phyloP scores from a whole-genome alignment of 2,888 invertebrate species.

The Sphaerophoria taeniata region DNA sequence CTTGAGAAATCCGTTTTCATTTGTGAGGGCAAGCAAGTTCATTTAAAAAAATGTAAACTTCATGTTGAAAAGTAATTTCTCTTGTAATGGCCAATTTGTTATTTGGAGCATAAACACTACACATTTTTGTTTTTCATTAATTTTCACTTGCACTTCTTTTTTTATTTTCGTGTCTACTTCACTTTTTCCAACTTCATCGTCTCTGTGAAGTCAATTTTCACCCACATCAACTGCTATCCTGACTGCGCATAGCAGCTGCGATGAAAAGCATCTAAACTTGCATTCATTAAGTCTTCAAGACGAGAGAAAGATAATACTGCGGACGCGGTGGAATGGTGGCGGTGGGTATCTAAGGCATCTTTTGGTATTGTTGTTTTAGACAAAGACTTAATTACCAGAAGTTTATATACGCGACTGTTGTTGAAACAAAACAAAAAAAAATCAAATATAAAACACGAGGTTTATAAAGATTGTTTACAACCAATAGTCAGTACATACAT shows the following conservation, averaged over 20 bases:
- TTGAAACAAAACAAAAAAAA: background rate
- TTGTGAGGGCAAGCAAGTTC: background rate
- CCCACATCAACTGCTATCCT: background rate
- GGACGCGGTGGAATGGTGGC: background rate
- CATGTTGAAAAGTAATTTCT: background rate
- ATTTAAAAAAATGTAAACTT: conserved; percentile 5
- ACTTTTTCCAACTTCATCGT: conserved; percentile 6
- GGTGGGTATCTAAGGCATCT: conserved; percentile 17
- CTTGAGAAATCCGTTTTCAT: background rate
- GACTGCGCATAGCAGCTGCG: background rate
- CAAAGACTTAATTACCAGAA: conserved; percentile 27
- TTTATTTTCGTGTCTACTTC: background rate
- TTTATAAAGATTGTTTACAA: conserved; percentile 34
- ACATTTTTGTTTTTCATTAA: background rate
- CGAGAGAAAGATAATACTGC: background rate
- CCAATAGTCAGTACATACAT: no score
- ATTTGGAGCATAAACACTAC: conserved; percentile 22
- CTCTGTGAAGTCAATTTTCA: conserved; percentile 22
- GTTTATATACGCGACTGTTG: conserved; percentile 4
- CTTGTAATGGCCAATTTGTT: conserved; percentile 15
- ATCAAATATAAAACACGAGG: conserved; percentile 3
- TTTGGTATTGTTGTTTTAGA: conserved; percentile 25
- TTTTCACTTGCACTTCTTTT: background rate
- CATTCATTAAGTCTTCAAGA: conserved; percentile 24
- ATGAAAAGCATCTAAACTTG: conserved; percentile 34